These are phyloP conservation scores for Apis laboriosa DNA, from an alignment of 1,140 invertebrate genomes.

Conservation along the genomic window DNA sequence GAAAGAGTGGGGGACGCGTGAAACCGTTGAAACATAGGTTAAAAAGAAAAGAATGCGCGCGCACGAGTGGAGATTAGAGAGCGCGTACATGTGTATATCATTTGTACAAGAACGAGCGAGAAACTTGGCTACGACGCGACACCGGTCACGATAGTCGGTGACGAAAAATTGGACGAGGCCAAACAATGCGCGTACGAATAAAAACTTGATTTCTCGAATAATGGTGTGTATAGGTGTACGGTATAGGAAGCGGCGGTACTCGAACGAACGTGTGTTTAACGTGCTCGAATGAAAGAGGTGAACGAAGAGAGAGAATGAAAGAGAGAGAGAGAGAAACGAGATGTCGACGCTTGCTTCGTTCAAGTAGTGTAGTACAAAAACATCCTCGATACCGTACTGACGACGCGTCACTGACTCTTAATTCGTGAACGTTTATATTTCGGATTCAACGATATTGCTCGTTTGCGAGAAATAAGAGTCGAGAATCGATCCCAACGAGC, in stretches of 20 bases:
- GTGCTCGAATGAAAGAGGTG: neutral
- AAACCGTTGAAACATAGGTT: neutral
- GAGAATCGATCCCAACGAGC: too few relatives aligned
- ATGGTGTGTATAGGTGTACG: neutral
- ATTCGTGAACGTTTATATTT: neutral
- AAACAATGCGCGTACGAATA: conserved; percentile 2
- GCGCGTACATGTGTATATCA: neutral
- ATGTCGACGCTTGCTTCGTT: neutral
- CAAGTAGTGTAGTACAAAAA: neutral
- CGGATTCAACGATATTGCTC: too few relatives aligned
- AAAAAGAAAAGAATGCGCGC: neutral
- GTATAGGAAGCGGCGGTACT: neutral
- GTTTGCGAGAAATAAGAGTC: too few relatives aligned
- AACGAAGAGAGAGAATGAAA: neutral
- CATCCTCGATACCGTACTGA: too few relatives aligned
- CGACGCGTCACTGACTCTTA: neutral
- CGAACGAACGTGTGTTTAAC: conserved; percentile 3
- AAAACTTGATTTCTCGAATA: conserved; percentile 7
- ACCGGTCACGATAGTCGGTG: neutral
- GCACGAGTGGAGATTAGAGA: too few relatives aligned
- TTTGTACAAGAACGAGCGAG: neutral
- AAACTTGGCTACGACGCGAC: neutral
- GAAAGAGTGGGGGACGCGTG: neutral
- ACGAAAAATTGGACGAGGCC: neutral
- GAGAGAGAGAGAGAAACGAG: neutral